Base-by-base conservation (phyloP, 2,113 vertebrate species). In the Tragelaphus buxtoni region DNA sequence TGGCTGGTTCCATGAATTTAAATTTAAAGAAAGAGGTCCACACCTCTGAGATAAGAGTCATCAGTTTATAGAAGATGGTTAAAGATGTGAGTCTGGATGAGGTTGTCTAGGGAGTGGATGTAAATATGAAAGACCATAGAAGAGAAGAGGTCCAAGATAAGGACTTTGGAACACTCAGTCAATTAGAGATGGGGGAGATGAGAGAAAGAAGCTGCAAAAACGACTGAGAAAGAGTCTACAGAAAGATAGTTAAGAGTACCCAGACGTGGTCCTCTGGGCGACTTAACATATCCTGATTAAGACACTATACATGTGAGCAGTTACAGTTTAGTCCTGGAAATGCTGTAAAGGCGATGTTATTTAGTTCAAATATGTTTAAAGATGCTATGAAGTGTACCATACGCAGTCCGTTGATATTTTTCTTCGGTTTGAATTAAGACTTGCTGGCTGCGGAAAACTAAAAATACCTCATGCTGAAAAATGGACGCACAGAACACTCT, bases 391-490 rank as follows among this genome's bases (percentile, higher is more conserved):
- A 90, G 84, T 51, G 13, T 84, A 55, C 76, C 65, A 93, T 87
- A 95, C 63, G 32, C 56, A 72, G 39, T 63, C 47, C 80, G 90
- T 30, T 96, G 87, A 97, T 97, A 82, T 72, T 95, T 92, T 92
- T 90, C 65, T 94, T 95, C 13, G 26, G 61, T 95, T 97, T 95
- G 76, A 97, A 96, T 95, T 77, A 96, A 97, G 87, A 69, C 61
- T 82, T 76, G 35, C 91, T 0, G 88, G 87, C 85, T 96, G 90
- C 30, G 94, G 93, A 92, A 93, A 92, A 81, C 93, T 97, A 97
- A 98, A 98, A 98, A 96, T 97, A 96, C 56, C 92, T 94, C 35
- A 32, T 49, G 45, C 95, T 97, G 93, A 90, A 86, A 97, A 97
- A 91, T 88, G 96, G 96, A 97, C 93, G 87, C 77, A 76, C 9